These are phyloP conservation scores for Oxyscelio sp. DNA, from an alignment of 2,888 invertebrate species.

Conservation along the genomic window DNA sequence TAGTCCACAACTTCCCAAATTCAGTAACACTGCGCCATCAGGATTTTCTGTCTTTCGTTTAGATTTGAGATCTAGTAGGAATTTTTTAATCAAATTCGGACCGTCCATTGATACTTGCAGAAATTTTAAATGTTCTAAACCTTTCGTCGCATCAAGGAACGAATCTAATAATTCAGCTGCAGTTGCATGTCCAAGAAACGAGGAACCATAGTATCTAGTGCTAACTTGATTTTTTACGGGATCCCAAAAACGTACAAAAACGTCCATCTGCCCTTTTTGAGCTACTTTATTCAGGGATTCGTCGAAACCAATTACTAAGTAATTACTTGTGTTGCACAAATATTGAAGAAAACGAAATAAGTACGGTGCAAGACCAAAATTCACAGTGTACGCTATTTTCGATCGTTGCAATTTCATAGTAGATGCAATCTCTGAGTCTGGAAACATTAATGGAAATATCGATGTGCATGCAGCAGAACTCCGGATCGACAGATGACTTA, in stretches of 20 bases:
- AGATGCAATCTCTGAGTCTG: constrained; percentile 3
- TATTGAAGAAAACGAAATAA: constrained; percentile 65
- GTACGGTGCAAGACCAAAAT: constrained; percentile 67
- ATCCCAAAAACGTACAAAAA: constrained; percentile 78
- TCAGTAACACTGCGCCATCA: constrained; percentile 47
- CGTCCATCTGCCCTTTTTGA: constrained; percentile 78
- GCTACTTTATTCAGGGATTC: constrained; percentile 77
- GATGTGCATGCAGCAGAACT: constrained; percentile 3
- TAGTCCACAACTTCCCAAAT: constrained; percentile 81
- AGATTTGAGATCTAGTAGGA: constrained; percentile 42
- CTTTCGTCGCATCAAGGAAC: constrained; percentile 34
- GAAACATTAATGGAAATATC: constrained; percentile 1
- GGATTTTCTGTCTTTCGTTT: not conserved
- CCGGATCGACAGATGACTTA: constrained; percentile 9
- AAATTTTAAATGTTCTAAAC: constrained; percentile 61
- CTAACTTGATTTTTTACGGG: constrained; percentile 66
- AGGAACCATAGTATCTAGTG: constrained; percentile 77
- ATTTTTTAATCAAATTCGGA: constrained; percentile 72
- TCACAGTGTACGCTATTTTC: constrained; percentile 69
- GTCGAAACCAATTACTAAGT: constrained; percentile 74
- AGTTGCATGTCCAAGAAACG: constrained; percentile 70
- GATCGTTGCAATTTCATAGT: constrained; percentile 56
- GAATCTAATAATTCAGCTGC: constrained; percentile 75
- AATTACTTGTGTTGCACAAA: constrained; percentile 39
- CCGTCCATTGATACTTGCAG: constrained; percentile 76